Base-by-base conservation (phyloP, 2,888 invertebrate species). In the Harmothoe impar region DNA sequence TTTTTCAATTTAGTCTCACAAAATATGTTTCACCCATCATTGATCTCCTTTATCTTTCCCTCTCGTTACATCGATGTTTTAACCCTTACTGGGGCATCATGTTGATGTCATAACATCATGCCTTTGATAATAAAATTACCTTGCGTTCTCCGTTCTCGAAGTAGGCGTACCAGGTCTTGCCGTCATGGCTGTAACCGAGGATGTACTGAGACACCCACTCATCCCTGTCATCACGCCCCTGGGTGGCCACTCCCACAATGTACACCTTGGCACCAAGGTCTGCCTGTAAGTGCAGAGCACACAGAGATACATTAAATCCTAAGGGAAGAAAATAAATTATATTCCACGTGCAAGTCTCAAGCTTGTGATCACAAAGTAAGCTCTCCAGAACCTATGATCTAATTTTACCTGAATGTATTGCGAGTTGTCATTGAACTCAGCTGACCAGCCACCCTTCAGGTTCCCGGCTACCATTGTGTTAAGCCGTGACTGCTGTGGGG, bases 201-300 rank as follows among this genome's bases (percentile, higher is more conserved):
- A 89, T 93, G 91, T 94, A 94, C n/a, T 92, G 90, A 31, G 90
- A 92, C 35, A 94, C 93, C 93, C 93, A 94, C 89, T 93, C 92
- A 0, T 91, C 89, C 15, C 91, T 91, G 85, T 93, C 94, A 81
- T 92, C 92, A 5, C 93, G 91, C 0, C 94, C 94, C 88, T 93
- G 94, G 0, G 94, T 94, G 23, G 94, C 92, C 62, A 94, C 91
- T 10, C 93, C 93, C 0, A 92, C 92, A 0, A 94, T 91, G 72
- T 93, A 93, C 54, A 93, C 91, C 7, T 92, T 84, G 15, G 89
- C 72, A 7, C 93, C 93, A 20, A 94, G 91, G 90, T 94, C 93
- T 15, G 91, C 94, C 94, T 94, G 90, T 20, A 89, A 84, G 68
- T n/a, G n/a, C n/a, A 17, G 31, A n/a, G n/a, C n/a, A n/a, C n/a